Base-by-base conservation (phyloP, 2,888 invertebrate genomes). In the Habroteleia sp. region DNA sequence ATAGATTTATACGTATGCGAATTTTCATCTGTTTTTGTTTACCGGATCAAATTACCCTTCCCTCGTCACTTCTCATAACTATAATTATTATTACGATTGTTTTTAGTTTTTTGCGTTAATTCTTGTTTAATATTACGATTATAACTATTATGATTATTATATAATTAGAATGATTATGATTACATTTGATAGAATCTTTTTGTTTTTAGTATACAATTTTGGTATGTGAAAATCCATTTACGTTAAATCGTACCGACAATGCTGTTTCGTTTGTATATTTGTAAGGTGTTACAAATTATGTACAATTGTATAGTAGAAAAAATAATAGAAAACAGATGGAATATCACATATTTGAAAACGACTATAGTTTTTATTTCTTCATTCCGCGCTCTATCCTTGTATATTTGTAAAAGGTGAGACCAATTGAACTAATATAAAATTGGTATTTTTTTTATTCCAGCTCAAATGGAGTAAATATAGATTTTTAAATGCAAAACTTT, bases 11-110 rank as follows among this genome's bases (percentile, higher is more conserved):
- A 56, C 39, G 48, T 74, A 68, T 62, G 48, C 56, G 54, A 68
- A 68, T 20, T 74, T 73, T 65, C 58, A 66, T 73, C 56, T 62
- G 68, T 74, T 74, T 74, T 60, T 56, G 14, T 41, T 68, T 48
- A n/a, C 7, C 46, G 41, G 11, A 39, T 27, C 44, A 29, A 14
- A 14, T 7, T 46, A 33, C 8, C 11, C 44, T 35, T 58, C 27
- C 17, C 29, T 41, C 8, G 11, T 8, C n/a, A 11, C 29, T 35
- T 33, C 33, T 20, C 1, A n/a, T 14, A 10, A 13, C 16, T 58
- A 79, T 81, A 77, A 82, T 58, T 78, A 77, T 35, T n/a, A 31
- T 2, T 17, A 35, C n/a, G 2, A 13, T 50, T 37, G 27, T 39
- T 54, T 54, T 37, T 54, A 39, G 16, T 54, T 37, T n/a, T 48